Base-by-base conservation (phyloP, 2,113 vertebrate genomes). In the Labeo rohita region DNA sequence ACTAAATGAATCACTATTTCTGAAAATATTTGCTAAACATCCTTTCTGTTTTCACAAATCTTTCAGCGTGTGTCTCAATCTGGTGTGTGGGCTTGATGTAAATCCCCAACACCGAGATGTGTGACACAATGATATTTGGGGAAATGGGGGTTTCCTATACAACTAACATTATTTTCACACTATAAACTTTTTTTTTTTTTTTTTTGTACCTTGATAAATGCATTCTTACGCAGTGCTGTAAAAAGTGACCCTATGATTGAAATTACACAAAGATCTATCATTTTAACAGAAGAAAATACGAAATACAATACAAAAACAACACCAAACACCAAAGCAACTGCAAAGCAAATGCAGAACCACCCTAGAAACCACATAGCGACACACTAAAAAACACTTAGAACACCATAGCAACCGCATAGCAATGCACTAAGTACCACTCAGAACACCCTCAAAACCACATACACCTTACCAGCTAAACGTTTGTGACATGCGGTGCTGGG, bases 111-210 rank as follows among this genome's bases (percentile, higher is more conserved):
- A 10, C 5, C 6, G 18, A 23, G 16, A 75, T 75, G 77, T 79
- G 77, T 13, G 5, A 45, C 16, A 7, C 13, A 12, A 63, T 63
- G 39, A 63, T n/a, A 68, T 34, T 50, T 6, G 1, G 47, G 45
- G 74, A 75, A 75, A 28, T 2, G 16, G 77, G 77, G 77, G 36
- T 63, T 80, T 80, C 77, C 56, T 63, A 39, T 34, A 23, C 77
- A 45, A 39, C 18, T 23, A 59, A 80, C 75, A 78, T 59, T 78
- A 21, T 59, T 43, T 36, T 36, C 76, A 59, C 18, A 21, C 4
- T 10, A 34, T 34, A 0, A 28, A 13, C 6, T n/a, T 2, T 23
- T 28, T 28, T 66, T 65, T 63, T 34, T n/a, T n/a, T n/a, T n/a
- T n/a, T 66, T 34, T 21, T 8, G 54, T 8, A 59, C 54, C 54